A percentile compares a stretch with the other conserved stretches of the same genome.
These are phyloP conservation scores for Drosophila longiperda DNA, from an alignment of 2,888 invertebrate genomes.

Conservation along the genomic window DNA sequence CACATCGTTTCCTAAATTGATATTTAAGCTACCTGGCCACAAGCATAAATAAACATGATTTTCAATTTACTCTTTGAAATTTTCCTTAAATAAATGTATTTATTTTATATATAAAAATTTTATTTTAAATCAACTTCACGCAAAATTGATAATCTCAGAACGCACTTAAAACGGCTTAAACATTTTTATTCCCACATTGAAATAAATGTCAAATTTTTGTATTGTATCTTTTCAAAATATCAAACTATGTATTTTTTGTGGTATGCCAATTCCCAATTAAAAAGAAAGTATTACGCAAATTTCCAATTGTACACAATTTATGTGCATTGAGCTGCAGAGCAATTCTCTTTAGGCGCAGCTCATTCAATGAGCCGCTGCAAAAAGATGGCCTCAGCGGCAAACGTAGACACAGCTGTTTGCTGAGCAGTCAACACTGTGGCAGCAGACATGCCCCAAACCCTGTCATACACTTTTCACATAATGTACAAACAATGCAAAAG, in stretches of 20 bases:
- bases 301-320: background rate
- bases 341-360: slow-evolving; percentile 27
- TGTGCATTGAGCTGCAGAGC: background rate
- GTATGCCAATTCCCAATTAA: background rate
- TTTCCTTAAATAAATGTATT: background rate
- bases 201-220: background rate
- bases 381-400: slow-evolving; percentile 3
- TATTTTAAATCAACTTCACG: background rate
- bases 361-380: slow-evolving; percentile 19
- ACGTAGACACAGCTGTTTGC: background rate
- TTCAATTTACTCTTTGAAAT: background rate
- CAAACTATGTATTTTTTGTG: no score
- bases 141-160: background rate
- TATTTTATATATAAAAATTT: background rate
- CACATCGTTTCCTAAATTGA: background rate
- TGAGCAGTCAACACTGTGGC: slow-evolving; percentile 16
- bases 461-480: slow-evolving; percentile 10
- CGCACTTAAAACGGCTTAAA: background rate
- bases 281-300: background rate
- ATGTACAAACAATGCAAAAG: slow-evolving; percentile 62
- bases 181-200: background rate
- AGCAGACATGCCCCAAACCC: slow-evolving; percentile 6
- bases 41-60: background rate
- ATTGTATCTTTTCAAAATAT: background rate
- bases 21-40: background rate